Evolutionary conservation across 2,113 vertebrate genomes (phyloP), one percentile per base, ranked within the genome.

Genomic region (Microtus richardsoni): DNA sequence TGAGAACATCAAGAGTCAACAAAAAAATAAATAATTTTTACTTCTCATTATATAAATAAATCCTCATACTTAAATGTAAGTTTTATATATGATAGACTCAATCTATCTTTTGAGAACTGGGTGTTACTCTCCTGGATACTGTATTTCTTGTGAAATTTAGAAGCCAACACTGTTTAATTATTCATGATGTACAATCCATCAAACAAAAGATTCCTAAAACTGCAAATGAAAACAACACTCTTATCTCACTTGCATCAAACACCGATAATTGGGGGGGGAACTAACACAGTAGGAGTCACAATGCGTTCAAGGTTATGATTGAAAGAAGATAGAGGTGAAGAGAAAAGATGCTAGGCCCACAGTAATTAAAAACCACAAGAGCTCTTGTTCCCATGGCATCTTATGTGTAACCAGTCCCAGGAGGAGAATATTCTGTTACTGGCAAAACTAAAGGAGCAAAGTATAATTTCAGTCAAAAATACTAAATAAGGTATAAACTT

Each of bases 121-220:
- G 95, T 95, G 95, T 79, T 89, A 96, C 95, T 91, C 91, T 79
- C 58, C 96, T 94, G 97, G 88, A 97, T 91, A 97, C 58, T 95
- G 89, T 95, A 71, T 97, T 97, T 97, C 95, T 70, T 62, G 80
- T 94, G 89, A 91, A 96, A 98, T 98, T 98, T 98, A 97, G 86
- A 97, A 78, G 91, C 88, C 83, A 89, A 7, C 49, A 14, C 19
- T 97, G 91, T 95, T 98, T 97, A 98, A 98, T 98, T 98, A 98
- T 97, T 98, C 96, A 97, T 80, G 68, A 93, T 41, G 71, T 22
- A 0, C 89, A 87, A 98, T 96, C 77, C 73, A 96, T 98, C 97
- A 98, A 95, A 70, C 44, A 83, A 97, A 96, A 98, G 93, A 75
- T 75, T 96, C 80, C 92, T 96, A 68, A 91, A 84, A 95, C 30